phyloP scores from a whole-genome alignment of 2,113 vertebrate genomes.

The Onychorhynchus coronatus region DNA sequence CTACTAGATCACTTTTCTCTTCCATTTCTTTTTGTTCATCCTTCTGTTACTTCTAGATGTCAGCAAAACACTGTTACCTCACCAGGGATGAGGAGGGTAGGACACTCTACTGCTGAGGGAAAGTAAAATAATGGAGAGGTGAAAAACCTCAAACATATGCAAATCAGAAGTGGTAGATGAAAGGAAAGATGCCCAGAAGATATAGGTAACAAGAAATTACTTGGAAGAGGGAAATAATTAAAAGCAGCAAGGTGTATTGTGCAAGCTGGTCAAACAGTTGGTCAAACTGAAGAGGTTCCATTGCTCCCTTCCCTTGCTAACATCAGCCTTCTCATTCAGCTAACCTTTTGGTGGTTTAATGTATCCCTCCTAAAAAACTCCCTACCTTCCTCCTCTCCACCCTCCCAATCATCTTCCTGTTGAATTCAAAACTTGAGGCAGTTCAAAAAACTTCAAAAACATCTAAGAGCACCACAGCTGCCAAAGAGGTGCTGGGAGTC shows the following conservation, averaged over 20 bases:
- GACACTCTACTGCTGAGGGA: neutral
- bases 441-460: neutral
- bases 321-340: neutral
- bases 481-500: neutral
- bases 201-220: neutral
- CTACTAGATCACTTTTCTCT: neutral
- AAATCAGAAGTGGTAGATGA: neutral
- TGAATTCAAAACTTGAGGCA: neutral
- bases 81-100: neutral
- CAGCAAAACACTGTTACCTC: neutral
- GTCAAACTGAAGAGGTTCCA: neutral
- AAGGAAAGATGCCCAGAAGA: neutral
- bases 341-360: neutral
- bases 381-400: neutral
- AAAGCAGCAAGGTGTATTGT: neutral
- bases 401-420: neutral
- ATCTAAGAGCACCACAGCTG: neutral
- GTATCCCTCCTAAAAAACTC: neutral
- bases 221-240: neutral
- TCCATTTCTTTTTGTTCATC: neutral
- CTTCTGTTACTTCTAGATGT: neutral
- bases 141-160: neutral
- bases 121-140: neutral
- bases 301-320: neutral
- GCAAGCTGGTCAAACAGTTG: neutral